Conservation (phyloP, 2,797 vertebrate genomes). For the Argentina silus region DNA sequence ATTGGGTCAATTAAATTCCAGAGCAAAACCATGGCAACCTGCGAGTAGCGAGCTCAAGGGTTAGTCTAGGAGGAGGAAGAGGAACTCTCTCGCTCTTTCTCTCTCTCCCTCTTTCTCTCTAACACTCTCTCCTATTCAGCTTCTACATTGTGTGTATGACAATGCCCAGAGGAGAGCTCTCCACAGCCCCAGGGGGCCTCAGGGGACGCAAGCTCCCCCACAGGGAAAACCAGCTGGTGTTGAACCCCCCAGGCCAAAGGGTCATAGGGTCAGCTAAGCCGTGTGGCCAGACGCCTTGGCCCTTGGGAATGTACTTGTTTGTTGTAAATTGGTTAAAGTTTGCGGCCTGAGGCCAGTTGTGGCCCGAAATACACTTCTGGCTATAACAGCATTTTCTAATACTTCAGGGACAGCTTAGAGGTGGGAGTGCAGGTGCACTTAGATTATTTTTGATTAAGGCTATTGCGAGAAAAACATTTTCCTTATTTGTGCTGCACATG, state of each 20-base stretch:
- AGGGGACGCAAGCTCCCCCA: conserved; percentile 34
- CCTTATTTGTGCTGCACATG: too few species aligned
- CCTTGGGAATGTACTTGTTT: conserved; percentile 48
- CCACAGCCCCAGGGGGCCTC: conserved; percentile 21
- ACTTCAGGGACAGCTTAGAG: not conserved
- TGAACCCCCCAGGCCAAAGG: conserved; percentile 35
- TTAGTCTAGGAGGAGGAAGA: not conserved
- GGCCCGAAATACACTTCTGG: too few species aligned
- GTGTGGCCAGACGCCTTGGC: conserved; percentile 43
- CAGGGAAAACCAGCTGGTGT: conserved; percentile 44
- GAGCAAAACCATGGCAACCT: conserved; percentile 41
- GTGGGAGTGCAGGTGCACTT: conserved; percentile 31
- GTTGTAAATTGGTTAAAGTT: too few species aligned
- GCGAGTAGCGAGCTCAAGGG: conserved; percentile 45
- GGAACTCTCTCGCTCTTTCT: not conserved
- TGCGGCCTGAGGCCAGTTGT: too few species aligned
- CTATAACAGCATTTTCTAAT: too few species aligned
- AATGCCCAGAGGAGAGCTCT: conserved; percentile 38
- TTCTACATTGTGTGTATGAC: conserved; percentile 40
- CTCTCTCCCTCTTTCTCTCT: not conserved
- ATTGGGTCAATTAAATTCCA: conserved; percentile 70
- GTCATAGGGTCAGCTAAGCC: conserved; percentile 57
- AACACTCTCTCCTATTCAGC: conserved; percentile 27
- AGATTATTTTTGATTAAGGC: not conserved
- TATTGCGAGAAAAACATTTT: too few species aligned